phyloP scores from a whole-genome alignment of 1,140 invertebrate genomes.

The Physella acuta region DNA sequence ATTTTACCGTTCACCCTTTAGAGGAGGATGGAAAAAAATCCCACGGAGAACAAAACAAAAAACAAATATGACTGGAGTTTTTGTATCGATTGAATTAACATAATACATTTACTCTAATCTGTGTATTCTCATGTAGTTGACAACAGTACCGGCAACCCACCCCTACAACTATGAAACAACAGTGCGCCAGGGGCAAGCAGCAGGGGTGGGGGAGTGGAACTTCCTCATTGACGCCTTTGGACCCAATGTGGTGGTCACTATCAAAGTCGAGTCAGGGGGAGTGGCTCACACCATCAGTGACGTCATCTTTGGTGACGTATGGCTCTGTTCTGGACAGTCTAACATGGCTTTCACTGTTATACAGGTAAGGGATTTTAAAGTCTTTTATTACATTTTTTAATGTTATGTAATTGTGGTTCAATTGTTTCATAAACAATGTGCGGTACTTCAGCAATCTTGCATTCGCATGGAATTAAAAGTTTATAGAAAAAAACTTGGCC shows the following conservation, averaged over 20 bases:
- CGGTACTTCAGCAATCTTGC: too few species aligned
- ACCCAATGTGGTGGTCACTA: neutral
- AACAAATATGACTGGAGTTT: neutral
- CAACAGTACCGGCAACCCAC: neutral
- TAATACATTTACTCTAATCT: too few species aligned
- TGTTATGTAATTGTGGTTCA: neutral
- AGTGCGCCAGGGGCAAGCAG: slow-evolving; percentile 9
- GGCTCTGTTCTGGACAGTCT: slow-evolving; percentile 55
- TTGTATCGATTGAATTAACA: neutral
- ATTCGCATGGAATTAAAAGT: neutral
- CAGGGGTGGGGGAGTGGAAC: slow-evolving; percentile 29
- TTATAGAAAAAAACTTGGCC: neutral
- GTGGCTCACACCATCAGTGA: slow-evolving; percentile 26
- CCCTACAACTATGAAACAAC: slow-evolving; percentile 12
- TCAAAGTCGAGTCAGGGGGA: slow-evolving; percentile 17
- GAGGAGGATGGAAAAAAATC: too few species aligned
- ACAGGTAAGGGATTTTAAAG: slow-evolving; percentile 5
- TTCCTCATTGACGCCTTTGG: slow-evolving; percentile 24
- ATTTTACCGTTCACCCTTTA: too few species aligned
- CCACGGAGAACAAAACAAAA: too few species aligned
- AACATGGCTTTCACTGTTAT: slow-evolving; percentile 49
- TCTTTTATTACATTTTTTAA: too few species aligned
- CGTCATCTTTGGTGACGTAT: slow-evolving; percentile 37
- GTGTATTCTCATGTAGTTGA: too few species aligned
- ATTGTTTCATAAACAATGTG: neutral